Base-by-base conservation (phyloP, 2,113 vertebrate species). In the Talpa occidentalis region DNA sequence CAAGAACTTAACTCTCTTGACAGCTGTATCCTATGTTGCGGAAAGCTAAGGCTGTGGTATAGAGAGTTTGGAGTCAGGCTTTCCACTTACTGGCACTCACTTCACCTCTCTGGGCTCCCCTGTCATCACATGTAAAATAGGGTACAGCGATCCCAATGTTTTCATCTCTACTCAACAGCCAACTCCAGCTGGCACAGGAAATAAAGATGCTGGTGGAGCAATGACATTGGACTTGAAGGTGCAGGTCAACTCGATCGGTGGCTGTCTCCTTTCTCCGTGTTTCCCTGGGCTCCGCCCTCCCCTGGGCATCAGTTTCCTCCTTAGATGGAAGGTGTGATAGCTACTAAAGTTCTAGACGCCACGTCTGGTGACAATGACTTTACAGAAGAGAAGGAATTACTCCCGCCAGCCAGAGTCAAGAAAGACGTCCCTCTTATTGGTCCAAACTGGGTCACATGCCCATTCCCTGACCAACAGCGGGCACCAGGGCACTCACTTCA, bases 381-480 rank as follows among this genome's bases (percentile, higher is more conserved):
- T 47, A 87, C 12, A 79, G 70, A 59, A 52, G 28, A 37, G 24
- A 62, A 42, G 2, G 6, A 16, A 1, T 30, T 26, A 16, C 1
- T 59, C 49, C 26, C 21, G 0, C 19, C 24, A 54, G 9, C 30
- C 47, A 3, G 2, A n/a, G 28, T 32, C 22, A 10, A 26, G 44
- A 59, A 70, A 14, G 24, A 59, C 42, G 24, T 59, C 11, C 44
- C 44, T 28, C 72, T 84, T 78, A 44, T 59, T 80, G 93, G 60
- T 37, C 82, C 94, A 83, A 15, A 69, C 6, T 42, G 59, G 40
- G 56, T 70, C 86, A 93, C 49, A 6, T 88, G 70, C 6, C 81
- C 72, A 37, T 32, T 44, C 66, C 52, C 37, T 59, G 70, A 1
- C 90, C 93, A 84, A 94, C 52, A 59, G 73, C 52, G 30, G 2